Evolutionary conservation across 2,888 invertebrate genomes (phyloP).

Genomic region (Hyppa rectilinea): DNA sequence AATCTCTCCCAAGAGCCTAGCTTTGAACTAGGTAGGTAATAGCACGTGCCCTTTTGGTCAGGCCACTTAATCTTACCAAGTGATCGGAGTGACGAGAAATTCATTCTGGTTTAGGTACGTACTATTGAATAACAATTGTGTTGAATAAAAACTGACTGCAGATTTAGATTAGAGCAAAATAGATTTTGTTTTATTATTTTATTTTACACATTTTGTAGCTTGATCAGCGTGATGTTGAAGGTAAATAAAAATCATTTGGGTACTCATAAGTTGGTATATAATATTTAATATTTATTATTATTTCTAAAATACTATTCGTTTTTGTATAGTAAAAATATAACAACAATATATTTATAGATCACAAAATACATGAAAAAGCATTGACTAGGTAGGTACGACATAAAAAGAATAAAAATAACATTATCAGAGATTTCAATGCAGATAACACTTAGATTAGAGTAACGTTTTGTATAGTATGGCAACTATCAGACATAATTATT

Average conservation of each 20-base stretch:
- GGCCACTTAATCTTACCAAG: constrained; percentile 65
- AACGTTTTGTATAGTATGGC: background rate
- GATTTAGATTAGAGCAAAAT: constrained; percentile 60
- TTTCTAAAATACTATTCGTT: constrained; percentile 12
- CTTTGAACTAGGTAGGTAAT: constrained; percentile 50
- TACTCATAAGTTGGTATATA: background rate
- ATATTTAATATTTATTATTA: constrained; percentile 10
- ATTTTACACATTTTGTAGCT: background rate
- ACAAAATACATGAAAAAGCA: constrained; percentile 16
- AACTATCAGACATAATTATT: background rate
- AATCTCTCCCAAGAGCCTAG: constrained; percentile 56
- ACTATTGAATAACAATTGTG: constrained; percentile 70
- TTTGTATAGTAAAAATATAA: constrained; percentile 21
- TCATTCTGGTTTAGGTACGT: constrained; percentile 66
- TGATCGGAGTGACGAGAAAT: constrained; percentile 71
- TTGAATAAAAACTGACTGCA: constrained; percentile 67
- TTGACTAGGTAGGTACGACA: constrained; percentile 45
- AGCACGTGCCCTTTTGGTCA: constrained; percentile 72
- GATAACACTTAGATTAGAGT: constrained; percentile 18
- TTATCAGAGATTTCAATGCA: constrained; percentile 40
- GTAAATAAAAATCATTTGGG: constrained; percentile 11
- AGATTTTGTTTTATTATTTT: constrained; percentile 38
- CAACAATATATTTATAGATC: constrained; percentile 10
- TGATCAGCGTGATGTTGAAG: background rate
- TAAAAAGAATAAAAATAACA: constrained; percentile 25